These are phyloP conservation scores for Ruditapes philippinarum DNA, from an alignment of 1,140 invertebrate species.

Conservation along the genomic window DNA sequence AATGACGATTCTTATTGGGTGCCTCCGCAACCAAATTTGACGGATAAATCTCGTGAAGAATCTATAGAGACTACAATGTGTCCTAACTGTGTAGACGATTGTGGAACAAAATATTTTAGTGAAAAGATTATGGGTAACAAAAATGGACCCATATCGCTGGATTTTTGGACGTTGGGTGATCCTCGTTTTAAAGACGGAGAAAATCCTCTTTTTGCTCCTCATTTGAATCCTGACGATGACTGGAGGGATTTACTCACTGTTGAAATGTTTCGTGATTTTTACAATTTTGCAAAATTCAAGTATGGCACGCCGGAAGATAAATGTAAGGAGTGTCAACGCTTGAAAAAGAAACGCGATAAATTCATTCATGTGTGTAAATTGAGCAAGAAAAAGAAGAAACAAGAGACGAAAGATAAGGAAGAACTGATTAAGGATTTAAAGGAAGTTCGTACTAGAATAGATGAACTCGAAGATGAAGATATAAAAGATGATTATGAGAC, in stretches of 20 bases:
- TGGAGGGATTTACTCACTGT: slow-evolving; percentile 73
- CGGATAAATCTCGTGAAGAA: slow-evolving; percentile 35
- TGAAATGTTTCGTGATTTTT: slow-evolving; percentile 76
- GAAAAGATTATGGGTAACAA: slow-evolving; percentile 72
- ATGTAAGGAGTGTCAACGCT: slow-evolving; percentile 72
- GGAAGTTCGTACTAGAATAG: slow-evolving; percentile 6
- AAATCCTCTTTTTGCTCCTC: slow-evolving; percentile 75
- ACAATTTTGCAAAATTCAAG: slow-evolving; percentile 70
- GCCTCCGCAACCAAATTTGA: slow-evolving; percentile 55
- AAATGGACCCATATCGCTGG: slow-evolving; percentile 67
- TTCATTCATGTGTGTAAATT: slow-evolving; percentile 51
- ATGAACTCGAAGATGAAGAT: neutral
- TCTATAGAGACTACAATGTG: slow-evolving; percentile 70
- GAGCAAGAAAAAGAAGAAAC: slow-evolving; percentile 74
- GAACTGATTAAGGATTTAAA: slow-evolving; percentile 49
- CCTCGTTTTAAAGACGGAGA: slow-evolving; percentile 76
- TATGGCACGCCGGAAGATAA: slow-evolving; percentile 70
- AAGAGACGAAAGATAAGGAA: slow-evolving; percentile 73
- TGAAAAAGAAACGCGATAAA: slow-evolving; percentile 65
- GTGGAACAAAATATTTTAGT: slow-evolving; percentile 72
- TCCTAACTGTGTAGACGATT: slow-evolving; percentile 73
- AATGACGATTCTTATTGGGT: slow-evolving; percentile 78
- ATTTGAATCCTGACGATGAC: slow-evolving; percentile 57
- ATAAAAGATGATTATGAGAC: slow-evolving; percentile 40
- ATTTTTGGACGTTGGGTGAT: slow-evolving; percentile 74